Evolutionary conservation across 2,113 vertebrate genomes (phyloP).

Genomic region (Abramis brama): DNA sequence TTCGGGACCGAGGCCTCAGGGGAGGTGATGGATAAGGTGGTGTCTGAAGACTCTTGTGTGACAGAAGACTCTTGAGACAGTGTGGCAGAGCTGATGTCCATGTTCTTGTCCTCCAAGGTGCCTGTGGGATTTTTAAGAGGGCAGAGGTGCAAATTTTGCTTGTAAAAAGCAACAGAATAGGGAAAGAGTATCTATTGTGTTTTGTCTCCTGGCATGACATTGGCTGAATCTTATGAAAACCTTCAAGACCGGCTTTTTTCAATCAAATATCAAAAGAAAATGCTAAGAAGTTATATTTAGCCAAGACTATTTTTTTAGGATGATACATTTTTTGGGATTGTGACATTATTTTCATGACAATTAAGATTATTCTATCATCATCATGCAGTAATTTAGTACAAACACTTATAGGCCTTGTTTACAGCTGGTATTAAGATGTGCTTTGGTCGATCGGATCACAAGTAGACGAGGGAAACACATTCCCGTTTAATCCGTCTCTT

Average conservation of each 20-base stretch:
- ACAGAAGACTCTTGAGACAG: conserved; percentile 68
- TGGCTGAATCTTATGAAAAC: not conserved
- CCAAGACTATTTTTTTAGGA: too few species aligned
- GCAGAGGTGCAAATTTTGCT: not conserved
- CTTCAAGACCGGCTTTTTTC: not conserved
- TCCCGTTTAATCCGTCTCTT: too few species aligned
- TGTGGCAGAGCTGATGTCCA: conserved; percentile 47
- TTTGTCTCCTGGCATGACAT: not conserved
- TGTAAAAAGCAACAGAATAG: not conserved
- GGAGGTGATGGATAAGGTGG: conserved; percentile 68
- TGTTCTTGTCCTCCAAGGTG: conserved; percentile 54
- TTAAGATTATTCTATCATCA: not conserved
- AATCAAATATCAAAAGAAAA: not conserved
- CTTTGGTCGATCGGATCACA: too few species aligned
- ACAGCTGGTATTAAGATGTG: too few species aligned
- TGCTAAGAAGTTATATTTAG: not conserved
- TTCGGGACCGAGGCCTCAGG: conserved; percentile 71
- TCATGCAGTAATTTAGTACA: too few species aligned
- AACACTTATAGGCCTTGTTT: too few species aligned
- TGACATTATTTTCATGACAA: not conserved
- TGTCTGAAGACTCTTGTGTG: conserved; percentile 70
- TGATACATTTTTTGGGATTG: not conserved
- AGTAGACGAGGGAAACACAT: too few species aligned
- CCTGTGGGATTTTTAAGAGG: not conserved
- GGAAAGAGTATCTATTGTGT: not conserved